phyloP scores from a whole-genome alignment of 2,888 invertebrate genomes.

The Galeruca laticollis region DNA sequence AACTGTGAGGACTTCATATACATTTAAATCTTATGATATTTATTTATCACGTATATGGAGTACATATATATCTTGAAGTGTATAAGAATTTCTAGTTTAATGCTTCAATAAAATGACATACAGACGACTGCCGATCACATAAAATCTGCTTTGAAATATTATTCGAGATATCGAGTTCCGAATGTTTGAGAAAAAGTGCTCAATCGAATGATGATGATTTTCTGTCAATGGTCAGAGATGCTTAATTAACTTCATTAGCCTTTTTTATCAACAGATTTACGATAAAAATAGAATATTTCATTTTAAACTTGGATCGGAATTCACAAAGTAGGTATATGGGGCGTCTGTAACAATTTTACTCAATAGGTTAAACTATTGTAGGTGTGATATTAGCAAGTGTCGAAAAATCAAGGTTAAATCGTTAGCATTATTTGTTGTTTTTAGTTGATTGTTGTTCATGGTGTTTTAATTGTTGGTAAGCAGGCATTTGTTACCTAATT shows the following conservation, averaged over 20 bases:
- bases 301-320: neutral
- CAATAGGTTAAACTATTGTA: neutral
- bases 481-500: neutral
- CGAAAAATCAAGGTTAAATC: neutral
- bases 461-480: conserved; percentile 1
- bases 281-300: conserved; percentile 1
- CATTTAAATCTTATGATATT: no score
- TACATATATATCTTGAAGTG: no score
- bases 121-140: no score
- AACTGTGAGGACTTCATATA: no score
- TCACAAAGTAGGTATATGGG: neutral
- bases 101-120: no score
- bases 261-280: neutral
- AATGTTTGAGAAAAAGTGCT: neutral
- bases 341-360: no score
- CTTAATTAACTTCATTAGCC: neutral
- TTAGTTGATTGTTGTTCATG: neutral
- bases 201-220: neutral
- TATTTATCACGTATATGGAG: no score
- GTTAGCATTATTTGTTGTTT: neutral
- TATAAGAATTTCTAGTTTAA: no score
- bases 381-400: neutral
- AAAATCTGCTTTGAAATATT: neutral
- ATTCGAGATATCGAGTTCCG: neutral
- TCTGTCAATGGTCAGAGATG: neutral